Evolutionary conservation across 2,797 vertebrate genomes (phyloP), one percentile per base, ranked within the genome.

Genomic region (Loris lydekkerianus): DNA sequence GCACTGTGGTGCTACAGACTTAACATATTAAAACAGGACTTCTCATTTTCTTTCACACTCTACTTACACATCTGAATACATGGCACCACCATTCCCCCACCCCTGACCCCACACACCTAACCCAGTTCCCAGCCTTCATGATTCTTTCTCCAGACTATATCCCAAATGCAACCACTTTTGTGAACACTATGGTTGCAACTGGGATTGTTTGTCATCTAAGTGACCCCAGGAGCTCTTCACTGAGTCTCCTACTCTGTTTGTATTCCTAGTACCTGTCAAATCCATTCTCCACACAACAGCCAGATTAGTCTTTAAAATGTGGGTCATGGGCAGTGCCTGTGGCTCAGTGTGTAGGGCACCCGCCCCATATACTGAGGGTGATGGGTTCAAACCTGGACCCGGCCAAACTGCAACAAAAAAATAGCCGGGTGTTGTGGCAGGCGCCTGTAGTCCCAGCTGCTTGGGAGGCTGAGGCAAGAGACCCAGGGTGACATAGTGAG

Each of bases 251-350:
- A 7, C 37, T 91, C 37, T 61, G 18, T 72, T 67, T 27, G 76
- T 70, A 58, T 70, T 77, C 72, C 81, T 18, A 31, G 1, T 60
- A 80, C 21, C 82, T 87, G 82, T 86, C 43, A 86, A n/a, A 40
- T 65, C 31, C 56, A 69, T 84, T 46, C 65, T 95, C 56, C 40
- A 49, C 37, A 23, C 17, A 75, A 49, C 60, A 94, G 37, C 46
- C 40, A 61, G 18, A 61, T 84, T n/a, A 29, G 7, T 56, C 60
- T 87, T 91, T 81, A 80, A 91, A 94, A 92, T 58, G 13, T 76
- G 67, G 23, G 10, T 56, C 46, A 46, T 10, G 46, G 46, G 46
- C 46, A 2, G 9, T 46, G 46, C 46, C 46, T 46, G 46, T 46
- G 46, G 46, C 46, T 46, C 46, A 46, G 46, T 46, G 46, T 2